Evolutionary conservation across 53 echinoderm and acorn worm species (phyloP), one percentile per base, ranked within the genome.

Genomic region (Henricia sp.): DNA sequence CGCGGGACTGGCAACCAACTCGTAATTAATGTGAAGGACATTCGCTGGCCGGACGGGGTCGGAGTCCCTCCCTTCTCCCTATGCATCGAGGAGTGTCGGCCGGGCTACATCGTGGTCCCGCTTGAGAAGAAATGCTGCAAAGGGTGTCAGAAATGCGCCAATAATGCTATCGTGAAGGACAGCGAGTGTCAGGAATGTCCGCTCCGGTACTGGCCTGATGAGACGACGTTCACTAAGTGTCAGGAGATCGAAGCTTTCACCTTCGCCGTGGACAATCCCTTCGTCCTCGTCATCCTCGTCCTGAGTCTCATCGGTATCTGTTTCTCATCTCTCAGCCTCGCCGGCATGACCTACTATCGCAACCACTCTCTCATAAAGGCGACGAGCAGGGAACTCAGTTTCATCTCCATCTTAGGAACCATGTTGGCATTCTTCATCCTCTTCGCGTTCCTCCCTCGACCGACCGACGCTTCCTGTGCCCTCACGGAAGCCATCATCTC

Each of bases 281-380:
- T 36, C 5, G 43, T 84, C 12, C 29, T 84, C 3, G 56, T 70
- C 28, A 42, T 71, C 16, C 56, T 84, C 8, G 43, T 53, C 3
- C 6, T 51, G 41, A 41, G 57, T 44, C 17, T 64, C 8, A 19
- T 40, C 35, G 84, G 84, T 27, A 52, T 84, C 29, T 53, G 54
- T 12, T 53, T 41, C 2, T 56, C 70, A 21, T 40, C 36, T 27
- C 57, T 84, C 10, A 40, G 70, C 26, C 13, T 44, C 8, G 23
- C 34, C 17, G 84, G 71, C 4, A 70, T 84, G 67, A 42, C 58
- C 6, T 32, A 67, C 29, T 84, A 91, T 57, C 50, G 84, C 12
- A 40, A 76, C 29, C 84, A 88, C 53, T 28, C 84, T 10, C 44
- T 88, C 19, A 85, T 91, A 35, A 91, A 91, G 44, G 91, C 91